Evolutionary conservation across 1,140 invertebrate species (phyloP), one percentile per base, ranked within the genome.

Genomic region (Palaemon carinicauda): DNA sequence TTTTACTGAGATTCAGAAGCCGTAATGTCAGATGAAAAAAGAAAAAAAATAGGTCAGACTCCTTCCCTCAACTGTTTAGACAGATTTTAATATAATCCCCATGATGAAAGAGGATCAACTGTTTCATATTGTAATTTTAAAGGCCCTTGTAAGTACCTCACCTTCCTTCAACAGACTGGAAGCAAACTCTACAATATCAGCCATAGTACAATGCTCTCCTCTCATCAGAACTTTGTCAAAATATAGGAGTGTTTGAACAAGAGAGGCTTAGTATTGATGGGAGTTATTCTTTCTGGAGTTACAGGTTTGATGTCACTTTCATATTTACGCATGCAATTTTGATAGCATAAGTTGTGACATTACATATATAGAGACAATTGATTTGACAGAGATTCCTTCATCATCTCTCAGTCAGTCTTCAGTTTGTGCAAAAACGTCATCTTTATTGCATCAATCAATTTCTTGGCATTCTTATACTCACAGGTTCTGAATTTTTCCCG

Each of bases 71-170:
- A 50, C 3, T 50, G 31, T 78, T 51, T 41, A 51, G 29, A 51
- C 15, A 41, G 27, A 78, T 50, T 51, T 3, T 78, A 51, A 78
- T 27, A 3, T 33, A 78, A 10, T 78, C 75, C 3, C 75, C 41
- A 78, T 78, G 53, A 51, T 78, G 75, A 15, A 51, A 75, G 73
- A 75, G 29, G 29, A 75, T 12, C 12, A 75, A 33, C 24, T 29
- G 73, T 21, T 75, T 75, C 73, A 75, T 75, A 41, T 75, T 33
- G 41, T 33, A 33, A 33, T 75, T 75, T 33, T 75, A 75, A 75
- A 75, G 73, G 29, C 21, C 29, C 29, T 75, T 75, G 14, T 75
- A 5, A 75, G 29, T 33, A 15, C 29, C 21, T 75, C 29, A 31
- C 73, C 73, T 10, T 75, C 73, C 21, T 75, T 10, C 9, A 75